Conservation (phyloP, 1,140 invertebrate genomes). For the Bacillus rossius region DNA sequence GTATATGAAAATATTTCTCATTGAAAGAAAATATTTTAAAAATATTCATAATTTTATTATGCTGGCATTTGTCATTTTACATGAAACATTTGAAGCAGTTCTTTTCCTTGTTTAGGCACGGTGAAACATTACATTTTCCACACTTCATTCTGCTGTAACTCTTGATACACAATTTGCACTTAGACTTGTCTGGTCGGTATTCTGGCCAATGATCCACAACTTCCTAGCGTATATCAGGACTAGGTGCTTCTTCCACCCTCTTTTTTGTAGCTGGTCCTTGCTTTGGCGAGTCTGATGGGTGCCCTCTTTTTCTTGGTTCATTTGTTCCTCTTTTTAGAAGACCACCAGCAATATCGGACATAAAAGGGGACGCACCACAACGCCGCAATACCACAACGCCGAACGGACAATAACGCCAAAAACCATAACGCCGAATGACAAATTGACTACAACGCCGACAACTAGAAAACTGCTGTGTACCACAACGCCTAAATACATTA, state of each 20-base stretch:
- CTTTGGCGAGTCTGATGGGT: conserved; percentile 19
- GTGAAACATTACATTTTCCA: conserved; percentile 11
- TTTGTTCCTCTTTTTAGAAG: conserved; percentile 30
- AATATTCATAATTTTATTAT: no score
- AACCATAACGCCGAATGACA: no score
- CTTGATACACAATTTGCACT: conserved; percentile 23
- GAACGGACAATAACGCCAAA: no score
- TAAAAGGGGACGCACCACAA: no score
- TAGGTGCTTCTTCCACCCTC: conserved; percentile 14
- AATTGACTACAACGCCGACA: no score
- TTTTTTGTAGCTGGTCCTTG: conserved; percentile 7
- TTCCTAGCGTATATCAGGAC: conserved; percentile 22
- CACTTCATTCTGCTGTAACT: conserved; percentile 17
- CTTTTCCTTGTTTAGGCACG: conserved; percentile 1
- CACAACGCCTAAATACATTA: no score
- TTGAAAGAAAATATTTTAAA: no score
- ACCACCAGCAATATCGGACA: conserved; percentile 33
- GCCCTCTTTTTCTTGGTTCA: conserved; percentile 34
- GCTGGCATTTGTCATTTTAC: no score
- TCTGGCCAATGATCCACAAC: conserved; percentile 23
- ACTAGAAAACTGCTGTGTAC: no score
- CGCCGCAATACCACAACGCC: no score
- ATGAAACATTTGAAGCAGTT: no score
- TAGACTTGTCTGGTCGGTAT: conserved; percentile 18
- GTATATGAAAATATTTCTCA: no score